Evolutionary conservation across 2,113 vertebrate genomes (phyloP).

Genomic region (Abramis brama): DNA sequence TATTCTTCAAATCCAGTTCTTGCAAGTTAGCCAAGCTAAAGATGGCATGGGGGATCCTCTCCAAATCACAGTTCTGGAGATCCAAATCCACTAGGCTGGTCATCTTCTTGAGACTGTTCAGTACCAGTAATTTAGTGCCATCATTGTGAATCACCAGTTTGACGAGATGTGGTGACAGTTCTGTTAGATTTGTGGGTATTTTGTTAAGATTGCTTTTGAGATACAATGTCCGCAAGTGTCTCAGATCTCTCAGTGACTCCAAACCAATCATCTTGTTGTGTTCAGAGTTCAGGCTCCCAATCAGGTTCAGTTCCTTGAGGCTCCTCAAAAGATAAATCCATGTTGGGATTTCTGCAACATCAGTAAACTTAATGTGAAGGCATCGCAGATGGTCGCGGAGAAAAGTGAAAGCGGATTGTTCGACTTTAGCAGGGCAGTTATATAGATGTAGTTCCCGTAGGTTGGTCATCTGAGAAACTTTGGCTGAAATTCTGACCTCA

Average conservation of each 20-base stretch:
- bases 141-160: slow-evolving; percentile 96
- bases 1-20: slow-evolving; percentile 94
- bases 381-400: slow-evolving; percentile 92
- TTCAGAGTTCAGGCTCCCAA: slow-evolving; percentile 94
- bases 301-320: slow-evolving; percentile 88
- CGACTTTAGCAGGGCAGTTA: slow-evolving; percentile 94
- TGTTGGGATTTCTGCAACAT: slow-evolving; percentile 92
- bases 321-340: slow-evolving; percentile 96
- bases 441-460: slow-evolving; percentile 93
- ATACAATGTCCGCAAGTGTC: slow-evolving; percentile 87
- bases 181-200: slow-evolving; percentile 94
- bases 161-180: slow-evolving; percentile 91
- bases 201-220: slow-evolving; percentile 97
- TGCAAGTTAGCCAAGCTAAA: slow-evolving; percentile 95
- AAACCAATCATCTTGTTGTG: slow-evolving; percentile 98
- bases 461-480: slow-evolving; percentile 95
- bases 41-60: slow-evolving; percentile 94
- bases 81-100: slow-evolving; percentile 90
- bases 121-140: slow-evolving; percentile 90
- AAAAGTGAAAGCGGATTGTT: slow-evolving; percentile 93
- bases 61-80: slow-evolving; percentile 92
- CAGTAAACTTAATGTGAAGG: slow-evolving; percentile 97
- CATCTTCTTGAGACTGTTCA: slow-evolving; percentile 98
- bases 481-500: slow-evolving; percentile 91
- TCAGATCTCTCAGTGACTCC: slow-evolving; percentile 92